Base-by-base conservation (phyloP, 2,797 vertebrate genomes). In the Pitangus sulphuratus region DNA sequence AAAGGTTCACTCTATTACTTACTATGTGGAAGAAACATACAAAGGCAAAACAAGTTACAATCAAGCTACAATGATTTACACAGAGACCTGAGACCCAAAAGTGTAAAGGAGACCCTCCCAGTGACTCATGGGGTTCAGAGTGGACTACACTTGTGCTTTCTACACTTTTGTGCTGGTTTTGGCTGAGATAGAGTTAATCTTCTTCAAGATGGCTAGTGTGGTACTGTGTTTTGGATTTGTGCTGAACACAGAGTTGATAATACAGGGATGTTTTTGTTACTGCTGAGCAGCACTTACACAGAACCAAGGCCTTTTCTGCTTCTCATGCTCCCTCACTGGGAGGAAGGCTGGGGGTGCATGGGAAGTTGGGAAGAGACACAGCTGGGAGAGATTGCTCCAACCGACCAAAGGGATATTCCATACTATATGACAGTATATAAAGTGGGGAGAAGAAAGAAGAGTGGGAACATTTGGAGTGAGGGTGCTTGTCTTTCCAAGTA, bases 291-390 rank as follows among this genome's bases (percentile, higher is more conserved):
- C 3, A 5, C n/a, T 85, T 51, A 9, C 22, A 51, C 6, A 61
- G 30, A 33, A 19, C 16, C 54, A 86, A 47, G 24, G 28, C 13
- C 37, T 61, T 53, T 39, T 9, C 33, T 69, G 33, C 24, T 77
- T 17, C 39, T 28, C 1, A 3, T 5, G 4, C 4, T 60, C 15
- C 15, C n/a, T 33, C 0, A 1, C 16, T 47, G 40, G 10, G 1
- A 11, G 44, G 4, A 24, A 51, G 24, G 12, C 15, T 0, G 4
- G 28, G 7, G 4, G 5, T 60, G 21, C 24, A 9, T 6, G 10
- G 19, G 26, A 53, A 8, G 19, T 0, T 69, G 19, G 39, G 10
- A 69, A 30, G 64, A 33, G 24, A 14, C 39, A 20, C 6, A 53
- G 19, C 6, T 22, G 15, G 47, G 11, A 33, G 39, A 69, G 11